A percentile compares a stretch with the other conserved stretches of the same genome.
These are phyloP conservation scores for Aleadryas rufinucha DNA, from an alignment of 2,113 vertebrate species.

Conservation along the genomic window DNA sequence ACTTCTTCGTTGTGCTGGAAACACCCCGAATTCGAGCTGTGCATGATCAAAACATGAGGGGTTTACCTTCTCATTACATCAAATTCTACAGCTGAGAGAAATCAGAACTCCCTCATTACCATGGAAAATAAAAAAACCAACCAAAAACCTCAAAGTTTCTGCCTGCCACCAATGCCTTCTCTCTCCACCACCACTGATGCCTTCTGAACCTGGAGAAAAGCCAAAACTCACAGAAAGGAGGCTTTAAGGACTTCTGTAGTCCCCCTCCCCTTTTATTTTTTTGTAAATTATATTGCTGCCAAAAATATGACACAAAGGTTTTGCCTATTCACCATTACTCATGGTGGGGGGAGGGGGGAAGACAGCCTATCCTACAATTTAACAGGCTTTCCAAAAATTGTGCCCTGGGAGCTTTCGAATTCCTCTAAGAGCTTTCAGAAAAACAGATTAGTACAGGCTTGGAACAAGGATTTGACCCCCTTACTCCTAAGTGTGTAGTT, in stretches of 20 bases:
- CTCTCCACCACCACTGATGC: background rate
- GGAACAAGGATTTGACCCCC: background rate
- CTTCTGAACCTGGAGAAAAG: background rate
- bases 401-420: background rate
- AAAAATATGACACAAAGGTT: background rate
- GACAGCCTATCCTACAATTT: background rate
- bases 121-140: background rate
- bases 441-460: background rate
- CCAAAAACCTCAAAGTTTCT: background rate
- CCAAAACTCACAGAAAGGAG: background rate
- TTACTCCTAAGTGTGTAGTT: background rate
- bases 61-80: background rate
- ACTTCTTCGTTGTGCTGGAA: background rate
- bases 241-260: background rate
- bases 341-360: rapidly evolving
- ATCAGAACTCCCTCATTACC: background rate
- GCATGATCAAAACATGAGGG: background rate
- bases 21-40: rapidly evolving
- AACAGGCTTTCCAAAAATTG: background rate
- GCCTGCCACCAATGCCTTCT: background rate
- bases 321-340: background rate
- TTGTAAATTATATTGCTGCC: background rate
- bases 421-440: background rate
- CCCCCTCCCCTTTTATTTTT: rapidly evolving
- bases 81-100: background rate